These are phyloP conservation scores for Rissa tridactyla DNA, from an alignment of 2,113 vertebrate genomes.

Conservation along the genomic window DNA sequence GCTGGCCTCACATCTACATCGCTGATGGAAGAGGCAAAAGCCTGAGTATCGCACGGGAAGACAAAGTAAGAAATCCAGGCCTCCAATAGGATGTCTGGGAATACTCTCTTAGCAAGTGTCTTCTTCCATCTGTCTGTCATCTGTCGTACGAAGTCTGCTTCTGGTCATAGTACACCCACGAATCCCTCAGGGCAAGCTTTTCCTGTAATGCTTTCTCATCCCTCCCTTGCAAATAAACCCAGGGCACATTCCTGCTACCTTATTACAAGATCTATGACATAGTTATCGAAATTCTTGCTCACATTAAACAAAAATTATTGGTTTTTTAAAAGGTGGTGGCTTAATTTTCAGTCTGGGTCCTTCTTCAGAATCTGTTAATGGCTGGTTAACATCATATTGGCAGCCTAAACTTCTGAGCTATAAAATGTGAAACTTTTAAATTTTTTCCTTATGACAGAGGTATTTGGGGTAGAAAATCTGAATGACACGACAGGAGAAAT, in stretches of 20 bases:
- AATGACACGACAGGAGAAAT: slow-evolving; percentile 12
- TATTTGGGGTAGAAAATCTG: slow-evolving; percentile 45
- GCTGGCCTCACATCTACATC: not conserved
- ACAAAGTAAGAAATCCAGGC: not conserved
- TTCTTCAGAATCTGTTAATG: slow-evolving; percentile 9
- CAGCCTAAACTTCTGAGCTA: slow-evolving; percentile 8
- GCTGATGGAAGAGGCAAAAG: not conserved
- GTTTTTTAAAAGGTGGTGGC: not conserved
- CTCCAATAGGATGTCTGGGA: not conserved
- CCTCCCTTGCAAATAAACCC: not conserved
- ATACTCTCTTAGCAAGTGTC: slow-evolving; percentile 13
- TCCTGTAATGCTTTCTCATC: not conserved
- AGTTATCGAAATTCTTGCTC: not conserved
- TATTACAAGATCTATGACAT: not conserved
- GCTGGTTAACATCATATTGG: slow-evolving; percentile 21
- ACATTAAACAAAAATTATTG: not conserved
- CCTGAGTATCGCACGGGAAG: not conserved
- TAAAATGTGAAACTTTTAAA: slow-evolving; percentile 38
- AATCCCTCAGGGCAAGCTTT: not conserved
- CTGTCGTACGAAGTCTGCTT: not conserved
- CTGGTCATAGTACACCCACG: slow-evolving; percentile 13
- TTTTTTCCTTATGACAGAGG: slow-evolving; percentile 44
- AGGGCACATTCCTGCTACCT: not conserved
- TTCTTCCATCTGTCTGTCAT: not conserved
- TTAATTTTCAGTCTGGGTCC: not conserved